Base-by-base conservation (phyloP, 2,888 invertebrate species). In the Thumatha senex region DNA sequence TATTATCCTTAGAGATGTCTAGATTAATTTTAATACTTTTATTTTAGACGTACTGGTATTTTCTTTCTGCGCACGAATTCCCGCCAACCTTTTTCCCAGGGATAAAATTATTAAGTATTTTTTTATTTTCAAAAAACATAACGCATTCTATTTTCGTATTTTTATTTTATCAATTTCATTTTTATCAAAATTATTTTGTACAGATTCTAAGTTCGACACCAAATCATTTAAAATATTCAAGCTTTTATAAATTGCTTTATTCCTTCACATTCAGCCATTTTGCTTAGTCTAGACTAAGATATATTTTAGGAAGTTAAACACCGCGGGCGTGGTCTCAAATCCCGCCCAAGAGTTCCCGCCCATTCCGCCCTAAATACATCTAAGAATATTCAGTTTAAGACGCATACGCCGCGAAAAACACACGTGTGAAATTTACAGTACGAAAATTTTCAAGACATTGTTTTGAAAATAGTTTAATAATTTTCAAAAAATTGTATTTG, bases 231-330 rank as follows among this genome's bases (percentile, higher is more conserved):
- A 10, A 15, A 4, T 1, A 13, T 10, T 24, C 11, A 13, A 24
- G 3, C 18, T 24, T 24, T 24, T n/a, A n/a, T n/a, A n/a, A n/a
- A n/a, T n/a, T n/a, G n/a, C n/a, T n/a, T n/a, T n/a, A n/a, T n/a
- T n/a, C n/a, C 18, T 24, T 24, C 3, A 5, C 18, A 24, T 5
- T 24, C 58, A 41, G 73, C 74, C 74, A 74, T 74, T 40, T 69
- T 74, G 39, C 0, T 0, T 8, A 1, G 76, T 76, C 76, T 76
- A 77, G 75, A 74, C 76, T 35, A 10, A 24, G 52, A 66, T 61
- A 69, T 72, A 67, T 70, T 74, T 76, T 65, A 74, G 58, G 68
- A 50, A 36, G 52, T 53, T 56, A 31, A 45, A 8, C 15, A 3
- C 15, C 2, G 24, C 7, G 46, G 74, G 76, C 70, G 76, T 67